These are phyloP conservation scores for Alviniconcha strummeri DNA, from an alignment of 2,888 invertebrate genomes.

Conservation along the genomic window DNA sequence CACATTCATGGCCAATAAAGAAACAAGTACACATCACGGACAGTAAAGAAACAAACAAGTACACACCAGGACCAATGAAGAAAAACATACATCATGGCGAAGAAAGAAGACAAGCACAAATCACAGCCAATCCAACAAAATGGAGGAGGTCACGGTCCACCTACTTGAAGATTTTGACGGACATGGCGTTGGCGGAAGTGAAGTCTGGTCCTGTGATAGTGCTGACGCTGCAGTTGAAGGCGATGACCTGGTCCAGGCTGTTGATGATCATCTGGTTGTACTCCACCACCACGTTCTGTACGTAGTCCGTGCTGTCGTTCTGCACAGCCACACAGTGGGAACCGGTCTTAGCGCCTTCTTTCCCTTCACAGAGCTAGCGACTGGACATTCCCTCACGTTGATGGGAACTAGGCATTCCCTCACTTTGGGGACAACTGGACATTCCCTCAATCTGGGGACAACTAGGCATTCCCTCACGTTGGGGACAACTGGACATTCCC, in stretches of 20 bases:
- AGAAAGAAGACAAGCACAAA: too few species aligned
- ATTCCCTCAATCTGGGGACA: background rate
- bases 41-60: background rate
- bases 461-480: background rate
- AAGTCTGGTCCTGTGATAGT: too few species aligned
- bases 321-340: background rate
- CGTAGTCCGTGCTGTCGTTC: background rate
- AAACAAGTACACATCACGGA: too few species aligned
- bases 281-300: slow-evolving; percentile 1
- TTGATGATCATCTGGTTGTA: background rate
- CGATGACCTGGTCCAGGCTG: slow-evolving; percentile 27
- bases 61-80: background rate
- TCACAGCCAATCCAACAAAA: too few species aligned
- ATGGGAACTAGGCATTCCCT: too few species aligned
- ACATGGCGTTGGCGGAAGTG: background rate
- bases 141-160: too few species aligned
- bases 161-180: background rate
- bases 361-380: too few species aligned
- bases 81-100: background rate
- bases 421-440: background rate
- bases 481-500: background rate
- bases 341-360: too few species aligned
- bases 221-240: slow-evolving; percentile 27
- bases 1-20: too few species aligned
- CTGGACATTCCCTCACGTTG: too few species aligned